A percentile compares a stretch with the other conserved stretches of the same genome.
phyloP scores from a whole-genome alignment of 2,113 vertebrate species.

The chimpanzee (Pan troglodytes) region DNA sequence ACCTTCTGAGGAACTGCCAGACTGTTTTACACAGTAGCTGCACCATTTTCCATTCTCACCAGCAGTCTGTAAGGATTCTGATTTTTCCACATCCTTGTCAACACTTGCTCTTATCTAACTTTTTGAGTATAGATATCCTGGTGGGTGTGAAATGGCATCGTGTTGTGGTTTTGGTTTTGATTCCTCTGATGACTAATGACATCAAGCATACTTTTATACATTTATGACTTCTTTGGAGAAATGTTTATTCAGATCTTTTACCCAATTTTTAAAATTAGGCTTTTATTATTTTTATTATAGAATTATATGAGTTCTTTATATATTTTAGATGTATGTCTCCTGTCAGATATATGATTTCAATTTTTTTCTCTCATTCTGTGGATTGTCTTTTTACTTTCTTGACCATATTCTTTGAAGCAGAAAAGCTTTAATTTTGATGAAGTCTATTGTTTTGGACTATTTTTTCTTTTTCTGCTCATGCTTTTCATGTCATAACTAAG shows the following conservation, averaged over 20 bases:
- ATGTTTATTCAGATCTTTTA: background rate
- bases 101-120: background rate
- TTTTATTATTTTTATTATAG: background rate
- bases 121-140: background rate
- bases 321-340: background rate
- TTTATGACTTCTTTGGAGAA: background rate
- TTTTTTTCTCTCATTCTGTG: background rate
- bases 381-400: background rate
- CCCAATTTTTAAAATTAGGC: background rate
- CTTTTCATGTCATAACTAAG: background rate
- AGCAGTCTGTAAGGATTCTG: background rate
- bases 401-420: background rate
- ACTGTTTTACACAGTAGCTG: background rate
- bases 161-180: background rate
- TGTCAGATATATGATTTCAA: background rate
- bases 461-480: background rate
- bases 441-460: background rate
- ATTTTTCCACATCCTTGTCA: background rate
- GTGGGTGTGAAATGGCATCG: background rate
- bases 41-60: background rate
- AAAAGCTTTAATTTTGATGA: background rate
- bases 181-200: background rate
- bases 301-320: background rate
- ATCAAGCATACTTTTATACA: background rate
- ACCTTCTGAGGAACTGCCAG: background rate